Percentiles rank a stretch among this genome's conserved stretches.
phyloP scores from a whole-genome alignment of 2,888 invertebrate genomes.

The Phyto melanocephala region DNA sequence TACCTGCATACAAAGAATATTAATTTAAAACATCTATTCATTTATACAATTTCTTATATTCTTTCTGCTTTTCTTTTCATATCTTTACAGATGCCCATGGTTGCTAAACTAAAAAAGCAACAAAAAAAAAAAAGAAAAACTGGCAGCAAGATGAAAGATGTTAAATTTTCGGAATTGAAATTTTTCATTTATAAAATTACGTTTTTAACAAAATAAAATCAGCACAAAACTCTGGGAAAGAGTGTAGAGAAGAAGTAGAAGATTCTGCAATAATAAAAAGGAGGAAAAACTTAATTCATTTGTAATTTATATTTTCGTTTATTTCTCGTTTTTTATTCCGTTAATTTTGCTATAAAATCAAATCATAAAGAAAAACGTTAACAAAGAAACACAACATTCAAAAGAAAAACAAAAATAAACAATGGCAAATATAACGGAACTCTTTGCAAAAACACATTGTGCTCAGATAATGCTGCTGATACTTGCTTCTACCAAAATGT shows the following conservation, averaged over 20 bases:
- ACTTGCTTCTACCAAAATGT: background rate
- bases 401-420: slow-evolving; percentile 25
- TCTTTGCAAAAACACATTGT: slow-evolving; percentile 20
- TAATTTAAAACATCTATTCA: background rate
- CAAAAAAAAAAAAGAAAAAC: background rate
- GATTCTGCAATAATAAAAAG: background rate
- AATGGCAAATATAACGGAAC: slow-evolving; percentile 56
- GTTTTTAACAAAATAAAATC: slow-evolving; percentile 20
- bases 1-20: too few species aligned
- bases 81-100: slow-evolving; percentile 47
- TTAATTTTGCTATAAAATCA: slow-evolving; percentile 34
- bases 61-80: background rate
- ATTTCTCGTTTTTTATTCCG: background rate
- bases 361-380: slow-evolving; percentile 22
- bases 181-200: slow-evolving; percentile 40
- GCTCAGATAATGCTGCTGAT: background rate
- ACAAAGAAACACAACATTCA: slow-evolving; percentile 5
- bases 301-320: slow-evolving; percentile 23
- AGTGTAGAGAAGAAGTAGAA: background rate
- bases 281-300: slow-evolving; percentile 47
- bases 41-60: slow-evolving; percentile 12
- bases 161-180: slow-evolving; percentile 24
- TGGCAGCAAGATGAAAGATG: background rate
- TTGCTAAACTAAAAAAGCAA: background rate
- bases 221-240: slow-evolving; percentile 1